These are phyloP conservation scores for Narcine bancroftii DNA, from an alignment of 2,113 vertebrate species.

Conservation along the genomic window DNA sequence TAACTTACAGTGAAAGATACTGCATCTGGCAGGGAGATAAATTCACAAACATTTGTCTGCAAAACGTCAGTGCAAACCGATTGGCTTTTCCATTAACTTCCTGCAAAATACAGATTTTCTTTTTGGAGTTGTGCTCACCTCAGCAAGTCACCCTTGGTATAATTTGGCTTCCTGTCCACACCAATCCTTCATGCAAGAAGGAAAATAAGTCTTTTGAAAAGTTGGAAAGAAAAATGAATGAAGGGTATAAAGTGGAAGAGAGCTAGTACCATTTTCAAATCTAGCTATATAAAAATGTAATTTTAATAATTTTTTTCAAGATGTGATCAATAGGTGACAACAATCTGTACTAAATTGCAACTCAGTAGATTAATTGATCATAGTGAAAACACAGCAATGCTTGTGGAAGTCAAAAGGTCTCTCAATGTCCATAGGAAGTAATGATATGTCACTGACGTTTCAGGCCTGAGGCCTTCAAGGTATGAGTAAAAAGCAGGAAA, in stretches of 20 bases:
- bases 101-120: not conserved
- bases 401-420: no score
- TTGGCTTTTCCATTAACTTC: conserved; percentile 19
- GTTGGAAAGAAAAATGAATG: not conserved
- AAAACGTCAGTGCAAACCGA: not conserved
- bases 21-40: not conserved
- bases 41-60: conserved; percentile 9
- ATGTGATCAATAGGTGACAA: not conserved
- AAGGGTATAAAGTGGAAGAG: not conserved
- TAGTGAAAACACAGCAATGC: no score
- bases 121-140: not conserved
- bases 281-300: no score
- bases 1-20: not conserved
- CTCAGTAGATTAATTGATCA: not conserved
- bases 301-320: not conserved
- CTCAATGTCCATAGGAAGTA: no score
- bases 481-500: no score
- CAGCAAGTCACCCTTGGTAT: not conserved
- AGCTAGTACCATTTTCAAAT: not conserved
- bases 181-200: conserved; percentile 6
- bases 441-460: no score
- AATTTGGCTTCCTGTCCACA: not conserved
- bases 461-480: no score
- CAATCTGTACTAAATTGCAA: not conserved
- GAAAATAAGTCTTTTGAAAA: not conserved